Base-by-base conservation (phyloP, 1,140 invertebrate species). In the Gonioctena quinquepunctata region DNA sequence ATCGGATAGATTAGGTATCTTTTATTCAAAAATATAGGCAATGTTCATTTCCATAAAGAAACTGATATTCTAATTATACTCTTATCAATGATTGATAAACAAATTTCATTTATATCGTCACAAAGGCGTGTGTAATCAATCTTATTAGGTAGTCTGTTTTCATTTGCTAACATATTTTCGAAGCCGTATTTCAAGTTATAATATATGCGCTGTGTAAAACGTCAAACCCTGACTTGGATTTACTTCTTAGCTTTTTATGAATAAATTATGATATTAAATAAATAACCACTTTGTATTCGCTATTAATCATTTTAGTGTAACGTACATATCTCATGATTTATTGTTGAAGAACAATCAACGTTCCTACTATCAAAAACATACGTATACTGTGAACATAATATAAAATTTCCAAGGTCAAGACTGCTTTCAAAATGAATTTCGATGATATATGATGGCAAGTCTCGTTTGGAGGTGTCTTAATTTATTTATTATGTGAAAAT, bases 201-300 rank as follows among this genome's bases (percentile, higher is more conserved):
- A 77, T 76, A 75, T 72, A 75, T 77, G 72, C 72, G 60, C 68
- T 65, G 50, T 73, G 76, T 76, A 70, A 64, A 56, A 73, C 56
- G 75, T 75, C 76, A 75, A 77, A 72, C 67, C 67, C 70, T 61
- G 76, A 76, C 74, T 76, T 73, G 71, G 70, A 76, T 76, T 77
- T 77, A 77, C 70, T 73, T 69, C 72, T 73, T 68, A 57, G 66
- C 62, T 54, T 70, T 72, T 76, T 76, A 69, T 72, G 72, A 77
- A 77, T 77, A 76, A 72, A 78, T 78, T 76, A 76, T 71, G 75
- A 76, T 74, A 74, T 76, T 74, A 68, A 74, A 76, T 78, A 77
- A 77, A 76, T 77, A 73, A 69, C 68, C 64, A 59, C 64, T 69
- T 73, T 73, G 64, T 63, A 66, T 69, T 67, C 2, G 57, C 71